These are phyloP conservation scores for Lasioglossum albipes DNA, from an alignment of 1,140 invertebrate genomes.

Conservation along the genomic window DNA sequence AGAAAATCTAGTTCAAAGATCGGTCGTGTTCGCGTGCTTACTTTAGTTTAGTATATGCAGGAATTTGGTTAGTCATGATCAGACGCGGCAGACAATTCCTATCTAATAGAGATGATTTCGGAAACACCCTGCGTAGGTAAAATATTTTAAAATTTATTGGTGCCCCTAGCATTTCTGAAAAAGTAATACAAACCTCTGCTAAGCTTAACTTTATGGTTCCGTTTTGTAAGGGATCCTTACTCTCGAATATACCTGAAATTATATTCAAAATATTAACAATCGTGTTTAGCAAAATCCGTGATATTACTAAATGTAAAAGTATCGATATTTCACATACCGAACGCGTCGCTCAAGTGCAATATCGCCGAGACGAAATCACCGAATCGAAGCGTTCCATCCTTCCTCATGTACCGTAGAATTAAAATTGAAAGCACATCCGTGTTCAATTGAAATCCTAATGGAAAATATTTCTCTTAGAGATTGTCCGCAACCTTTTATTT, in stretches of 20 bases:
- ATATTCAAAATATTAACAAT: conserved; percentile 46
- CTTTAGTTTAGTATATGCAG: too few species aligned
- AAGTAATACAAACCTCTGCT: conserved; percentile 87
- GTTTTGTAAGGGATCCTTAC: conserved; percentile 90
- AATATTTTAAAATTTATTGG: background rate
- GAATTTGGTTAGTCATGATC: too few species aligned
- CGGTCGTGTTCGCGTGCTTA: too few species aligned
- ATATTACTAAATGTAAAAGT: background rate
- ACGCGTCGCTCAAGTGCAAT: conserved; percentile 92
- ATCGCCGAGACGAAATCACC: conserved; percentile 95
- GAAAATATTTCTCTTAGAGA: background rate
- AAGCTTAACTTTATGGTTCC: conserved; percentile 90
- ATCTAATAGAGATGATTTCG: too few species aligned
- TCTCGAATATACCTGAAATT: conserved; percentile 88
- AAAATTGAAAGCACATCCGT: conserved; percentile 91
- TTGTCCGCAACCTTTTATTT: background rate
- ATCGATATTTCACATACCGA: conserved; percentile 81
- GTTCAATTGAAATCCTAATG: conserved; percentile 88
- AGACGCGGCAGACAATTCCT: too few species aligned
- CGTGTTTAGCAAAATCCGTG: background rate
- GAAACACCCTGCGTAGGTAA: too few species aligned
- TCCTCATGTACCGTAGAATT: conserved; percentile 93
- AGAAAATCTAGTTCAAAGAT: too few species aligned
- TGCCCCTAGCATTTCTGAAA: background rate
- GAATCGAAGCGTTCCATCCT: conserved; percentile 95